Base-by-base conservation (phyloP, 2,113 vertebrate species). In the Misgurnus mizolepis region DNA sequence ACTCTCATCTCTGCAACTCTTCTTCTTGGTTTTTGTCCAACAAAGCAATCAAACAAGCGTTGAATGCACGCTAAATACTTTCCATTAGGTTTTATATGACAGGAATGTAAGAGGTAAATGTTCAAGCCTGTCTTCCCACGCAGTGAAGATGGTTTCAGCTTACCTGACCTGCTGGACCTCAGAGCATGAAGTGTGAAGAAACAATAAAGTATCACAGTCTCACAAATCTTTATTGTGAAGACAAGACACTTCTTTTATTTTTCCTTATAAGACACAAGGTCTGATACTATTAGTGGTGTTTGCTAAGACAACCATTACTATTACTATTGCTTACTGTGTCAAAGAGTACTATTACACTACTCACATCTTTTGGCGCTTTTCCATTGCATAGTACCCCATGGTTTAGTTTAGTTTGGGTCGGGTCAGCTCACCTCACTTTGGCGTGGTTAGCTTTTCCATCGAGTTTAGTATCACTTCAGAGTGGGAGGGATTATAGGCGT, bases 51-150 rank as follows among this genome's bases (percentile, higher is more conserved):
- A 70, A 34, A 60, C 39, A 15, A 27, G 10, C 53, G 61, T 58
- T 67, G 22, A 22, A 22, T 22, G 22, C 22, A 18, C 55, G 71
- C 80, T 80, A 79, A 76, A 49, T 68, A 74, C 62, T 60, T 22
- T 81, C 68, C 70, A 58, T 81, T 79, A 83, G 68, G 58, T 75
- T 79, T 69, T 45, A 62, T 61, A 75, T 74, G 65, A 68, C 45
- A 27, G 60, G 43, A 75, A 55, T 50, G 49, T 66, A 41, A 64
- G 50, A 34, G 49, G 68, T 74, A 70, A 82, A 85, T 82, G 73
- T 67, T 34, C 27, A 67, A 50, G 64, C 68, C 78, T 45, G 62
- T 81, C 60, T 78, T 22, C 47, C 60, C 58, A 81, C 47, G 34
- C 81, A 27, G 69, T 53, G 62, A 73, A 43, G 53, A 58, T 72